Evolutionary conservation across 2,888 invertebrate genomes (phyloP).

Genomic region (Melanostoma scalare): DNA sequence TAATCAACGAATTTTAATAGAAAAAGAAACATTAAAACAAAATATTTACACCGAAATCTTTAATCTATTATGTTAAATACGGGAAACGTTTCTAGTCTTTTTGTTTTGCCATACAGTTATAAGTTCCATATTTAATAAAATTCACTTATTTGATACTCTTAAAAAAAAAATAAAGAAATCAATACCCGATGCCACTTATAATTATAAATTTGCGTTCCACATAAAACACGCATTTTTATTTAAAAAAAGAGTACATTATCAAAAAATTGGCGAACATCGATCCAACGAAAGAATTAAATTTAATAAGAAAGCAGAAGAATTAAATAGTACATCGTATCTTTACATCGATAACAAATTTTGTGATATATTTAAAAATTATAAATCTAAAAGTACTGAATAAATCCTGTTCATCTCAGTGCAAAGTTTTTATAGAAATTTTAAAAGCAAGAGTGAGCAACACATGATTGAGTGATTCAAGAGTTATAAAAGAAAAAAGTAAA

Average conservation of each 20-base stretch:
- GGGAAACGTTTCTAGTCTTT: conserved; percentile 70
- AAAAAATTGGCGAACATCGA: conserved; percentile 50
- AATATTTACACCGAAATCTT: conserved; percentile 47
- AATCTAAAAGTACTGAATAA: conserved; percentile 31
- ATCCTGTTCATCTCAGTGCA: conserved; percentile 44
- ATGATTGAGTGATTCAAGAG: conserved; percentile 48
- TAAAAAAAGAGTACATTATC: conserved; percentile 40
- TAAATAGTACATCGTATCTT: conserved; percentile 72
- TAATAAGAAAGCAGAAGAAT: conserved; percentile 50
- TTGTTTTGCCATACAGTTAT: conserved; percentile 70
- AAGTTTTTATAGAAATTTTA: conserved; percentile 20
- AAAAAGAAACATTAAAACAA: conserved; percentile 10
- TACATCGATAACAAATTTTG: conserved; percentile 73
- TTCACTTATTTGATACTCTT: conserved; percentile 34
- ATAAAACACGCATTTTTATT: conserved; percentile 7
- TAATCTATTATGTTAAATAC: conserved; percentile 50
- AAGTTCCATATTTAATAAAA: conserved; percentile 45
- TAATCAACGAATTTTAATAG: conserved; percentile 68
- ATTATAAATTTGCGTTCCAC: neutral
- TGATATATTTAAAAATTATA: conserved; percentile 66
- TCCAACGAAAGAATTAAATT: conserved; percentile 36
- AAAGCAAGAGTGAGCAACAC: conserved; percentile 18
- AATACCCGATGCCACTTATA: too few relatives aligned
- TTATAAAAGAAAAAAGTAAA: conserved; percentile 20
- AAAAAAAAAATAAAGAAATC: conserved; percentile 20